These are phyloP conservation scores for Sebastes fasciatus DNA, from an alignment of 2,113 vertebrate genomes.

Conservation along the genomic window DNA sequence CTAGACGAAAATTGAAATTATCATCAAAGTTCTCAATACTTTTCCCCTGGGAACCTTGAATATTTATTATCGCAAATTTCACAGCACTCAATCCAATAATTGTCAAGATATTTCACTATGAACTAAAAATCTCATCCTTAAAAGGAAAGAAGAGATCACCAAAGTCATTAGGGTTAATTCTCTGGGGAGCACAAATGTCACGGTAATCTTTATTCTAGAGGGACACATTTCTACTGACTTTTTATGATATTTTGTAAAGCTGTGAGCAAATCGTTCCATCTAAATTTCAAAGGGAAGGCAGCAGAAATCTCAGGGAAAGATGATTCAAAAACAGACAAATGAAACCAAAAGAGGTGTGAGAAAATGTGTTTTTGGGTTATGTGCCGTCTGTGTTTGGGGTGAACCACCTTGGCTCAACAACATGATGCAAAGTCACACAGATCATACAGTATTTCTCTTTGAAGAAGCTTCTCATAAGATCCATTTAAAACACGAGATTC, in stretches of 20 bases:
- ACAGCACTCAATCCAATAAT: background rate
- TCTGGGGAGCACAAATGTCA: background rate
- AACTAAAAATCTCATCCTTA: background rate
- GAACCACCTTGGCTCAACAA: background rate
- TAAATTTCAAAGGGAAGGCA: background rate
- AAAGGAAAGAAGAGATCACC: background rate
- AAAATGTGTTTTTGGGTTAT: background rate
- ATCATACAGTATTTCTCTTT: background rate
- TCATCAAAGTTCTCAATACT: background rate
- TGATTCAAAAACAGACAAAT: background rate
- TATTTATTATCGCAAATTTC: background rate
- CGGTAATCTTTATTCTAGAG: background rate
- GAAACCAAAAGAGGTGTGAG: background rate
- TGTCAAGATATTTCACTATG: background rate
- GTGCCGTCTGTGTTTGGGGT: background rate
- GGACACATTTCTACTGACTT: background rate
- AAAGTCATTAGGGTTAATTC: background rate
- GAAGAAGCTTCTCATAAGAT: constrained; percentile 34
- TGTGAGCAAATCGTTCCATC: background rate
- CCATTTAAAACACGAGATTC: constrained; percentile 24
- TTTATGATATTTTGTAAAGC: background rate
- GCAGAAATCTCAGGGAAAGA: background rate
- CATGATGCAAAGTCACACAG: constrained; percentile 1
- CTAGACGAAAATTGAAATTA: background rate
- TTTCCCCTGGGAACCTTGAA: background rate